These are phyloP conservation scores for Cepaea hortensis DNA, from an alignment of 2,888 invertebrate genomes.

Conservation along the genomic window DNA sequence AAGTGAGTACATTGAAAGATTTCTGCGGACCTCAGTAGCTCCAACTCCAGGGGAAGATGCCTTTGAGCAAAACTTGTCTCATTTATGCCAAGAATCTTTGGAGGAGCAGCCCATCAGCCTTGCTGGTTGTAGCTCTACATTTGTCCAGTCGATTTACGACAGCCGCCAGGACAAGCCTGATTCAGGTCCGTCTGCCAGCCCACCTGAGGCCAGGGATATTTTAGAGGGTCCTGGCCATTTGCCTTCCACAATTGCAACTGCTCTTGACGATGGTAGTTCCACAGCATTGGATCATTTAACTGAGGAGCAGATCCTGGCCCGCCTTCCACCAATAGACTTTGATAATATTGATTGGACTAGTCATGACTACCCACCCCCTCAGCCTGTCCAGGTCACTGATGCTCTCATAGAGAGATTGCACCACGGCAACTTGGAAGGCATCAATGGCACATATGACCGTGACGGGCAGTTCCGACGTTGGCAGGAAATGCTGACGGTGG, in stretches of 20 bases:
- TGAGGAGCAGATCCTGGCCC: slow-evolving; percentile 79
- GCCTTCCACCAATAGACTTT: slow-evolving; percentile 83
- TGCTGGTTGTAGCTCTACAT: slow-evolving; percentile 40
- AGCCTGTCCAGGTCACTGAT: slow-evolving; percentile 59
- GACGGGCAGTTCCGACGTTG: slow-evolving; percentile 87
- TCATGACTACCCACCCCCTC: slow-evolving; percentile 79
- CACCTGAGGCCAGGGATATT: slow-evolving; percentile 48
- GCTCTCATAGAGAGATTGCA: slow-evolving; percentile 71
- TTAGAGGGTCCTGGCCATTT: slow-evolving; percentile 30
- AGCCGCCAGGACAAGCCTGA: slow-evolving; percentile 44
- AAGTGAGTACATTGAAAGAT: slow-evolving; percentile 76
- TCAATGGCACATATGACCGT: slow-evolving; percentile 79
- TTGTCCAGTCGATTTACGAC: slow-evolving; percentile 45
- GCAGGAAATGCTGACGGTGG: slow-evolving; percentile 83
- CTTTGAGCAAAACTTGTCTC: slow-evolving; percentile 78
- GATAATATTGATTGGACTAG: slow-evolving; percentile 78
- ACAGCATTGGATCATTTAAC: slow-evolving; percentile 53
- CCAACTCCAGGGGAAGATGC: slow-evolving; percentile 75
- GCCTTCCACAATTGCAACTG: slow-evolving; percentile 26
- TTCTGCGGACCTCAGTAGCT: slow-evolving; percentile 71
- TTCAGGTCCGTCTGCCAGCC: slow-evolving; percentile 50
- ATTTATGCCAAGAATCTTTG: slow-evolving; percentile 45
- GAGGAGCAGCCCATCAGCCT: slow-evolving; percentile 40
- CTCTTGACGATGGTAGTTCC: slow-evolving; percentile 30
- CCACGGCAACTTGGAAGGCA: slow-evolving; percentile 75